Percentiles rank a stretch among this genome's conserved stretches.
Evolutionary conservation across 1,140 invertebrate genomes (phyloP).

Genomic region (Hylyphantes graminicola): DNA sequence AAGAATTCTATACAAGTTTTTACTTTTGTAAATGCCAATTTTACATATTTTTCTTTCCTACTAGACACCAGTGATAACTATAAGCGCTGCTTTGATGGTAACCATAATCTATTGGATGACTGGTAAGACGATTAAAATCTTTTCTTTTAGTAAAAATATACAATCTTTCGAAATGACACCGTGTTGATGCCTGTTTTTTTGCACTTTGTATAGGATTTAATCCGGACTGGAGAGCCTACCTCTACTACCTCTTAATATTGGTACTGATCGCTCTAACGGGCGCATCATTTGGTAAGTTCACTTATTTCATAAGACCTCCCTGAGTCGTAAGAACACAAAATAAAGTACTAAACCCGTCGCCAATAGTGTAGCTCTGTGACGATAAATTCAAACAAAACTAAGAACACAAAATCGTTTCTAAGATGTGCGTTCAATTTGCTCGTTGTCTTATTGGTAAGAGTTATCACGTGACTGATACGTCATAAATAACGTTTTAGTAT

Average conservation of each 20-base stretch:
- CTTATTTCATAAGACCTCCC: not conserved
- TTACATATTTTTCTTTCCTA: slow-evolving; percentile 51
- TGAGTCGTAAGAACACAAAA: no score
- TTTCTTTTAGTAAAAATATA: slow-evolving; percentile 33
- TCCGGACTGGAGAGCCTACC: slow-evolving; percentile 77
- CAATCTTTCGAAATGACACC: not conserved
- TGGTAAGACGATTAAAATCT: slow-evolving; percentile 63
- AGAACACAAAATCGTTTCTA: no score
- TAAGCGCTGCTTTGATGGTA: slow-evolving; percentile 86
- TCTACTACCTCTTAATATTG: slow-evolving; percentile 79
- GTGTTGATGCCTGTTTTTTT: not conserved
- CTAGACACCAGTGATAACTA: slow-evolving; percentile 70
- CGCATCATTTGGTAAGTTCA: slow-evolving; percentile 86
- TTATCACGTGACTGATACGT: no score
- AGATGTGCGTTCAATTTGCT: no score
- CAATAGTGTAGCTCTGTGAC: no score
- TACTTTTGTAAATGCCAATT: no score
- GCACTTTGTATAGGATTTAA: slow-evolving; percentile 79
- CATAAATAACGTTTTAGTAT: no score
- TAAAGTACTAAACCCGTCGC: no score
- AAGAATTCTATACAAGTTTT: no score
- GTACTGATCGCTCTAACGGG: slow-evolving; percentile 89
- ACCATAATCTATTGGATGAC: slow-evolving; percentile 82
- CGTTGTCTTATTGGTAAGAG: no score
- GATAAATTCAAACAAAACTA: no score